phyloP scores from a whole-genome alignment of 2,888 invertebrate species.

The Chloroclystis v-ata region DNA sequence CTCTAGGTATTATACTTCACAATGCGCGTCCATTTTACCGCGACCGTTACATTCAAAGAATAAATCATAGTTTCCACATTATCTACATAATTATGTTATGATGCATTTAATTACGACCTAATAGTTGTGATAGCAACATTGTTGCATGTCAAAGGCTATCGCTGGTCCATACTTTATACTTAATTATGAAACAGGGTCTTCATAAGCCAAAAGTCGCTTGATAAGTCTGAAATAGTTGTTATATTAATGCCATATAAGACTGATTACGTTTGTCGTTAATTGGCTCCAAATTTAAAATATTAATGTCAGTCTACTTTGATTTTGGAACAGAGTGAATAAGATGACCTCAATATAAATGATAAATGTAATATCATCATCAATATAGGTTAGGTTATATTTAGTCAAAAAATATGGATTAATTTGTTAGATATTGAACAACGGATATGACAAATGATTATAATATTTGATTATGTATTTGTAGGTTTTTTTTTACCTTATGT shows the following conservation, averaged over 20 bases:
- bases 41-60: constrained; percentile 11
- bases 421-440: no score
- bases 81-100: constrained; percentile 63
- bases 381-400: no score
- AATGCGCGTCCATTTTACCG: not conserved
- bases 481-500: no score
- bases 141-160: constrained; percentile 46
- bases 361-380: no score
- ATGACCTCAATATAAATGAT: no score
- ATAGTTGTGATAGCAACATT: constrained; percentile 59
- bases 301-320: no score
- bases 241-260: constrained; percentile 29
- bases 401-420: no score
- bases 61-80: constrained; percentile 35
- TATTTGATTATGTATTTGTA: no score
- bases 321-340: no score
- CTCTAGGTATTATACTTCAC: no score
- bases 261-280: constrained; percentile 8
- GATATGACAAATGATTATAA: no score
- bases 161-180: constrained; percentile 31
- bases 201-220: constrained; percentile 22
- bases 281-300: constrained; percentile 7
- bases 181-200: constrained; percentile 34
- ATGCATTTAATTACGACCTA: constrained; percentile 62
- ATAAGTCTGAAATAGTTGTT: constrained; percentile 38